phyloP scores from a whole-genome alignment of 2,797 vertebrate genomes.

The Sebastes variabilis region DNA sequence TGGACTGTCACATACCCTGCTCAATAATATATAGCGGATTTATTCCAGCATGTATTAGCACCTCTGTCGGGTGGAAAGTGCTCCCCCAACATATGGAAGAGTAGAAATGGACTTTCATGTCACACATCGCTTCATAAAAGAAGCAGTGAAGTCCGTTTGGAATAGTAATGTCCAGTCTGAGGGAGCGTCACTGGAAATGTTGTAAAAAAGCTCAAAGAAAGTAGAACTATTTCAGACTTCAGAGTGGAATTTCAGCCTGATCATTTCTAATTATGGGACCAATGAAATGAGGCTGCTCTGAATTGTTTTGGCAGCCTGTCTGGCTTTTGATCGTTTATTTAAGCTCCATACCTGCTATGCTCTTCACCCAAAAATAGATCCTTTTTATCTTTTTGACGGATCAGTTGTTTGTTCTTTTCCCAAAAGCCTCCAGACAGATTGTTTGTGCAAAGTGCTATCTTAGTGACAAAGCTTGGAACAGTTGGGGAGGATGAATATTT shows the following conservation, averaged over 20 bases:
- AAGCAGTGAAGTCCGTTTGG: not conserved
- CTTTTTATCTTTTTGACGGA: slow-evolving; percentile 31
- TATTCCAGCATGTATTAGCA: slow-evolving; percentile 19
- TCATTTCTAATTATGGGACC: slow-evolving; percentile 53
- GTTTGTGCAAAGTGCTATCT: slow-evolving; percentile 22
- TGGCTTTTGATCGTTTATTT: slow-evolving; percentile 50
- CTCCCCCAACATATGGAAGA: not conserved
- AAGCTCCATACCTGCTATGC: slow-evolving; percentile 25
- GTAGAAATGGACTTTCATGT: slow-evolving; percentile 22
- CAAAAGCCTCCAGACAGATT: slow-evolving; percentile 16
- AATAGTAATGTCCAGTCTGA: slow-evolving; percentile 11
- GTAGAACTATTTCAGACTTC: slow-evolving; percentile 37
- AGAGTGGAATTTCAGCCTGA: slow-evolving; percentile 14
- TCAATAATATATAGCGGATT: slow-evolving; percentile 40
- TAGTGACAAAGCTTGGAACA: slow-evolving; percentile 30
- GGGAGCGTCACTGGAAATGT: not conserved
- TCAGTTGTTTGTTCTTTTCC: slow-evolving; percentile 40
- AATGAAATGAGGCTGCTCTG: not conserved
- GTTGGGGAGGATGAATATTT: slow-evolving; percentile 14
- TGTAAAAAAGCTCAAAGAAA: not conserved
- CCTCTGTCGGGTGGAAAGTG: slow-evolving; percentile 24
- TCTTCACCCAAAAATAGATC: slow-evolving; percentile 62
- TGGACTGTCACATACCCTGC: slow-evolving; percentile 15
- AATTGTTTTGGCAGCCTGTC: slow-evolving; percentile 11
- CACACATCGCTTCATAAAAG: slow-evolving; percentile 28